Conservation (phyloP, 1,140 invertebrate genomes). For the Drosophila carrolli region DNA sequence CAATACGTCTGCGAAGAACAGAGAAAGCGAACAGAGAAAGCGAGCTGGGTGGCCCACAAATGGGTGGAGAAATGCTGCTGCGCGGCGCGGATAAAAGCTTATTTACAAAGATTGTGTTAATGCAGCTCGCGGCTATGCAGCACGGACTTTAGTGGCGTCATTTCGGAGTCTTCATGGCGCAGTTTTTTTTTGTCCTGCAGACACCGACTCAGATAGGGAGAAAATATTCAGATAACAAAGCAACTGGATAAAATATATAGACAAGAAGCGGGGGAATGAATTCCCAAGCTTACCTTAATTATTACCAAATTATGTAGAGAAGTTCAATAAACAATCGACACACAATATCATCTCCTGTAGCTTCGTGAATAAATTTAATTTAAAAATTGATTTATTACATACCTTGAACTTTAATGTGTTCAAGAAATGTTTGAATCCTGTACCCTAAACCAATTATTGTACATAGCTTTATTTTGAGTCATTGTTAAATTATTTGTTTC, state of each 20-base stretch:
- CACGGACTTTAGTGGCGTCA: constrained; percentile 67
- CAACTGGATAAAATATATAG: constrained; percentile 3
- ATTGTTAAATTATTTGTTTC: neutral
- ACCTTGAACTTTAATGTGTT: too few species aligned
- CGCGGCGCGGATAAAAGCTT: constrained; percentile 68
- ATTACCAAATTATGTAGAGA: neutral
- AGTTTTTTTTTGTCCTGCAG: constrained; percentile 33
- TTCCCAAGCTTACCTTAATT: neutral
- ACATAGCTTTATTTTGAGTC: neutral
- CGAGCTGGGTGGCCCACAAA: neutral
- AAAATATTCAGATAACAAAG: constrained; percentile 16
- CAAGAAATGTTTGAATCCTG: too few species aligned
- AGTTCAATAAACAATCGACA: too few species aligned
- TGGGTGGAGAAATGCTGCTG: constrained; percentile 22
- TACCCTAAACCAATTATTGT: too few species aligned
- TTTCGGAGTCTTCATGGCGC: constrained; percentile 36
- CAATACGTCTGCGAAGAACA: constrained; percentile 49
- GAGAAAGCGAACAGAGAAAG: neutral
- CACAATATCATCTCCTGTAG: too few species aligned
- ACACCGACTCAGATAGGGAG: neutral
- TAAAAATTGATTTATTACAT: too few species aligned
- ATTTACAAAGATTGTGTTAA: constrained; percentile 78
- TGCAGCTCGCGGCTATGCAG: constrained; percentile 76
- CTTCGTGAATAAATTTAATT: too few species aligned
- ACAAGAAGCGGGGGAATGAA: neutral